Percentiles rank a stretch among this genome's conserved stretches.
Conservation (phyloP, 1,140 invertebrate genomes). For the Epicauta chinensis region DNA sequence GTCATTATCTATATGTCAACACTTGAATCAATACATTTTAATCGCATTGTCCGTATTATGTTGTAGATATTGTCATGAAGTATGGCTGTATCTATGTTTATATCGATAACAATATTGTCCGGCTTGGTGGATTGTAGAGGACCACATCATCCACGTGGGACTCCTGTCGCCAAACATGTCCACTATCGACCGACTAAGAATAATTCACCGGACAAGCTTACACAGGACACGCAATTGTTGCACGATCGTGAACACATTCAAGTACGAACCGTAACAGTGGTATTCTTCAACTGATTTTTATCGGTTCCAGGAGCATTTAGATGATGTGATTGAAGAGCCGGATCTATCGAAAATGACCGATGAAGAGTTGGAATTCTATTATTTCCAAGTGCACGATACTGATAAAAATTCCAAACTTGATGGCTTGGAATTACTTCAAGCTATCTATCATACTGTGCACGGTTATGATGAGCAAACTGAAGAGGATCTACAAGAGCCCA, state of each 20-base stretch:
- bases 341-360: slow-evolving; percentile 59
- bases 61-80: too few species aligned
- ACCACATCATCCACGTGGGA: slow-evolving; percentile 66
- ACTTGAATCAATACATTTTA: slow-evolving; percentile 29
- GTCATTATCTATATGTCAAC: slow-evolving; percentile 38
- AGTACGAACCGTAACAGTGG: slow-evolving; percentile 42
- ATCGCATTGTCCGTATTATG: too few species aligned
- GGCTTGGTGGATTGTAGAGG: slow-evolving; percentile 44
- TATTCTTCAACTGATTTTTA: slow-evolving; percentile 35
- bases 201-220: slow-evolving; percentile 48
- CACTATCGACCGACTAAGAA: slow-evolving; percentile 48
- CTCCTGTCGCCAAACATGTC: slow-evolving; percentile 52
- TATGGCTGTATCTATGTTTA: background rate
- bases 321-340: slow-evolving; percentile 48
- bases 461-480: slow-evolving; percentile 40
- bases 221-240: slow-evolving; percentile 57
- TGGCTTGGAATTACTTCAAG: slow-evolving; percentile 70
- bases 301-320: slow-evolving; percentile 63
- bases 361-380: slow-evolving; percentile 65
- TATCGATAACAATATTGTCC: slow-evolving; percentile 4
- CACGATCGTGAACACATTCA: slow-evolving; percentile 59
- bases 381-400: slow-evolving; percentile 68
- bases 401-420: slow-evolving; percentile 76
- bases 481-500: slow-evolving; percentile 16
- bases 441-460: slow-evolving; percentile 57